These are phyloP conservation scores for Chloromyia formosa DNA, from an alignment of 2,888 invertebrate species.

Conservation along the genomic window DNA sequence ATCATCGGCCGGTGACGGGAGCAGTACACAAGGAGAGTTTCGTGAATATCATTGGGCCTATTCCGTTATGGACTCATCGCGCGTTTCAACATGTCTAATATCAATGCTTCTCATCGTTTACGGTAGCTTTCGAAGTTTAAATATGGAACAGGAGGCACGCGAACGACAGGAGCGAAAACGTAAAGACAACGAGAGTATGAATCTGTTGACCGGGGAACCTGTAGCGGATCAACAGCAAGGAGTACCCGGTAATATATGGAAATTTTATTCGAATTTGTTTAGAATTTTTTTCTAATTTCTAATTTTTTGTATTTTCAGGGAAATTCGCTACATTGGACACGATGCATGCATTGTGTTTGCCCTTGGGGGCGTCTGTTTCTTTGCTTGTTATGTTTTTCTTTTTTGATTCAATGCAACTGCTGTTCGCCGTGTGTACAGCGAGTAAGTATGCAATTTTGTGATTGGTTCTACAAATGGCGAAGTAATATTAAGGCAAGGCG, in stretches of 20 bases:
- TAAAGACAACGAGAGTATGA: constrained; percentile 68
- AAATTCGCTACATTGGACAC: constrained; percentile 94
- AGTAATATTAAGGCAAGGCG: neutral
- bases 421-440: constrained; percentile 95
- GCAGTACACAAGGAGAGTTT: constrained; percentile 59
- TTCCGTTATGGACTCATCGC: constrained; percentile 96
- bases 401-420: constrained; percentile 98
- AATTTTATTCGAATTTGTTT: constrained; percentile 5
- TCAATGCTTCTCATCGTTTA: constrained; percentile 97
- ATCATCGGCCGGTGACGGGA: constrained; percentile 54
- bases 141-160: constrained; percentile 94
- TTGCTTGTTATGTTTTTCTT: constrained; percentile 98
- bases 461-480: neutral
- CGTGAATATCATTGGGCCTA: constrained; percentile 86
- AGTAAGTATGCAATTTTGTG: constrained; percentile 81
- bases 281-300: constrained; percentile 47
- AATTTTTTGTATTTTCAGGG: constrained; percentile 63
- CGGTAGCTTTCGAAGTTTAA: constrained; percentile 95
- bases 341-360: constrained; percentile 96
- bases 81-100: constrained; percentile 96
- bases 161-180: constrained; percentile 81
- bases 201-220: constrained; percentile 63
- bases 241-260: neutral
- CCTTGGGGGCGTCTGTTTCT: constrained; percentile 94
- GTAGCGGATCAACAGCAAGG: constrained; percentile 49